These are phyloP conservation scores for Octopus bimaculoides DNA, from an alignment of 1,140 invertebrate species.

Conservation along the genomic window DNA sequence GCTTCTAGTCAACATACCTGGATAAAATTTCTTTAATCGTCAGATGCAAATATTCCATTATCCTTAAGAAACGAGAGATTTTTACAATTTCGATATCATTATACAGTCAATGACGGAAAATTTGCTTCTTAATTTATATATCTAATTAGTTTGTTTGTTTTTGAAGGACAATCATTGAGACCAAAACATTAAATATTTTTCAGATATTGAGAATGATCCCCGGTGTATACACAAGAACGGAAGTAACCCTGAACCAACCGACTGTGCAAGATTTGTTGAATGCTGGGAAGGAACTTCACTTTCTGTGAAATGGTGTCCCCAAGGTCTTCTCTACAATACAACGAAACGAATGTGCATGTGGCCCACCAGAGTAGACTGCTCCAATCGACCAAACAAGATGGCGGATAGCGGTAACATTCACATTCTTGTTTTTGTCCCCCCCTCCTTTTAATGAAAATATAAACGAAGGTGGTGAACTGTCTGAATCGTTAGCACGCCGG, in stretches of 20 bases:
- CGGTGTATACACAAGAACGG: constrained; percentile 9
- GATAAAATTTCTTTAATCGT: too few species aligned
- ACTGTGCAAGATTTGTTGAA: constrained; percentile 11
- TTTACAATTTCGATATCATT: too few species aligned
- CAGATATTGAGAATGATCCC: constrained; percentile 7
- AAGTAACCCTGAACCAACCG: constrained; percentile 10
- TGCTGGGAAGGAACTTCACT: constrained; percentile 12
- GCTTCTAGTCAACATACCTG: too few species aligned
- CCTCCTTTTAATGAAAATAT: not conserved
- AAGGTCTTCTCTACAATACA: not conserved
- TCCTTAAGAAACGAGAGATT: too few species aligned
- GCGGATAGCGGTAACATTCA: not conserved
- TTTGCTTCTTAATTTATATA: too few species aligned
- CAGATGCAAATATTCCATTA: too few species aligned
- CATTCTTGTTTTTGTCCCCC: not conserved
- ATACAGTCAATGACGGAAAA: too few species aligned
- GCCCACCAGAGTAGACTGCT: not conserved
- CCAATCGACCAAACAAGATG: not conserved
- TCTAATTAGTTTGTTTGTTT: too few species aligned
- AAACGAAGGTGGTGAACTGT: not conserved
- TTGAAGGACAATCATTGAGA: too few species aligned
- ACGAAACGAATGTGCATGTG: not conserved
- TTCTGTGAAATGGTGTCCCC: constrained; percentile 5
- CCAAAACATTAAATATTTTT: not conserved
- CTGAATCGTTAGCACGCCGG: not conserved